Percentiles rank a stretch among this genome's conserved stretches.
These are phyloP conservation scores for Dicyrtoma fusca DNA, from an alignment of 2,888 invertebrate species.

Conservation along the genomic window DNA sequence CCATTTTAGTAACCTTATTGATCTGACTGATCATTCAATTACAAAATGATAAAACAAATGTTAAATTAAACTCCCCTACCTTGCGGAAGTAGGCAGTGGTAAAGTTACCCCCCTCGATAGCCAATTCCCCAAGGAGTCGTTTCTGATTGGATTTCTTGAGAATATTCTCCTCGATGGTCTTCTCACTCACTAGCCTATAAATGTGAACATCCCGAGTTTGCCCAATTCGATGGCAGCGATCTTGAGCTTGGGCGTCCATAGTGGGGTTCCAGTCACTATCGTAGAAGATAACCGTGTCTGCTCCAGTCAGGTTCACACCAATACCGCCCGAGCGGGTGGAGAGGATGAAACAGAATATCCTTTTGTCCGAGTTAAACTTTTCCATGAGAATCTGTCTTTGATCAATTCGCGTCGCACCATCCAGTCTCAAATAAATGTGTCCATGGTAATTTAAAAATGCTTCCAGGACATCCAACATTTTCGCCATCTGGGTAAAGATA, in stretches of 20 bases:
- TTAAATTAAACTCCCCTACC: slow-evolving; percentile 62
- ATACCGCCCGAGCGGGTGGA: slow-evolving; percentile 98
- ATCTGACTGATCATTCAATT: too few relatives aligned
- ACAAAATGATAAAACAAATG: not conserved
- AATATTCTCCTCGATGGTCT: slow-evolving; percentile 98
- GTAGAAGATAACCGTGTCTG: slow-evolving; percentile 99
- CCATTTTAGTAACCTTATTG: too few relatives aligned
- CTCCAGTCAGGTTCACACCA: slow-evolving; percentile 97
- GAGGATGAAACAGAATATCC: slow-evolving; percentile 96
- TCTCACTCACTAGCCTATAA: slow-evolving; percentile 92
- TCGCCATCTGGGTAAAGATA: slow-evolving; percentile 99
- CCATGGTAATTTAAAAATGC: slow-evolving; percentile 96
- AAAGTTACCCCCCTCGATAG: slow-evolving; percentile 98
- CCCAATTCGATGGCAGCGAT: slow-evolving; percentile 97
- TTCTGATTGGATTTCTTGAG: slow-evolving; percentile 98
- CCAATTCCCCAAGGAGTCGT: slow-evolving; percentile 89
- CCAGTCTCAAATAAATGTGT: slow-evolving; percentile 91
- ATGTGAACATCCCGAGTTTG: slow-evolving; percentile 99
- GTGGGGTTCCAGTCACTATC: slow-evolving; percentile 99
- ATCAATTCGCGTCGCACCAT: slow-evolving; percentile 95
- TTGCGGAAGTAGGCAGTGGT: slow-evolving; percentile 94
- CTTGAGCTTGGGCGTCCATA: slow-evolving; percentile 98
- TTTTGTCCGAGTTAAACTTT: slow-evolving; percentile 90
- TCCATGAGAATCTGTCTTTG: slow-evolving; percentile 95
- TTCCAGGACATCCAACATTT: slow-evolving; percentile 97